Evolutionary conservation across 2,888 invertebrate species (phyloP).

Genomic region (Pammene aurita): DNA sequence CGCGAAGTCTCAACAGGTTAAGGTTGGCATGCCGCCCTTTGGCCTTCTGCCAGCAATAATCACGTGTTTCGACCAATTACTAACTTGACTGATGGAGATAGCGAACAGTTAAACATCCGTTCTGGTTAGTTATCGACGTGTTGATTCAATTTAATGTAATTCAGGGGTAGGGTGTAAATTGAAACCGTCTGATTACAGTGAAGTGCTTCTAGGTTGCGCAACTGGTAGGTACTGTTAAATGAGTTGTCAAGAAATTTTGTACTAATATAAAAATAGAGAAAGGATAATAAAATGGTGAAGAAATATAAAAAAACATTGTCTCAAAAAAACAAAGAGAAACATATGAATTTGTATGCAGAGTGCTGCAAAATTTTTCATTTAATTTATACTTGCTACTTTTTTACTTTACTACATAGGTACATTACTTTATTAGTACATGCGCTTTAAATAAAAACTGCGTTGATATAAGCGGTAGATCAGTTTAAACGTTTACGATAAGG

Average conservation of each 20-base stretch:
- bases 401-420: no score
- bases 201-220: neutral
- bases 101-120: conserved; percentile 44
- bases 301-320: no score
- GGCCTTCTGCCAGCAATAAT: conserved; percentile 69
- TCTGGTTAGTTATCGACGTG: conserved; percentile 30
- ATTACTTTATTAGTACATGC: no score
- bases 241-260: neutral
- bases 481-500: no score
- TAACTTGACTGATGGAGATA: conserved; percentile 56
- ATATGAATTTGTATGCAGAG: no score
- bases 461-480: neutral
- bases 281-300: no score
- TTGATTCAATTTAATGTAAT: conserved; percentile 31
- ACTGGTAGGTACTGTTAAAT: conserved; percentile 5
- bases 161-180: neutral
- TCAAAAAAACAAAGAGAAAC: no score
- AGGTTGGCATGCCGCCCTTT: conserved; percentile 69
- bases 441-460: neutral
- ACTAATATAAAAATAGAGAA: no score
- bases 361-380: no score
- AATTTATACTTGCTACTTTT: no score
- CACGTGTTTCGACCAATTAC: conserved; percentile 60
- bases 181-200: conserved; percentile 11
- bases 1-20: conserved; percentile 69